Percentiles rank a stretch among this genome's conserved stretches.
Conservation (phyloP, 2,797 vertebrate species). For the Esox masquinongy region DNA sequence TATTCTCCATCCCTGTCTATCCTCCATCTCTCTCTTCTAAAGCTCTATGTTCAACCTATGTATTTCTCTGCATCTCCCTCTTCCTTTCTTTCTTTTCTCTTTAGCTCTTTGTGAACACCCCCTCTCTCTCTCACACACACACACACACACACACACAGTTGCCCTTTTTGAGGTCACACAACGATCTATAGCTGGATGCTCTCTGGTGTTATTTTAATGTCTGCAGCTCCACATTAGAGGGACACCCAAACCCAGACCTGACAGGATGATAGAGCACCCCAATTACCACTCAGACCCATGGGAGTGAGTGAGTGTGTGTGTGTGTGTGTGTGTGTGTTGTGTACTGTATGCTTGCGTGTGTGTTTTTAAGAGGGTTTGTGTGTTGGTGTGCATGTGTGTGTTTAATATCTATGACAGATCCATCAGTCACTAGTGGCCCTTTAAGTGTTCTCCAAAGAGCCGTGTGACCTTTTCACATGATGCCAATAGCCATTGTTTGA, state of each 20-base stretch:
- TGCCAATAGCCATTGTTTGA: constrained; percentile 12
- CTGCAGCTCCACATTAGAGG: constrained; percentile 69
- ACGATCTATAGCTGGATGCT: constrained; percentile 61
- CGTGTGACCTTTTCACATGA: constrained; percentile 1
- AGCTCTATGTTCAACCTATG: too few relatives aligned
- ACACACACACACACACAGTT: constrained; percentile 26
- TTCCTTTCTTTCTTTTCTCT: constrained; percentile 8
- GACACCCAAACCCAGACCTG: constrained; percentile 71
- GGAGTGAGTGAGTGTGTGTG: neutral
- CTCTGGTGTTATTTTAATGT: constrained; percentile 77
- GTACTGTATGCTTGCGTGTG: constrained; percentile 13
- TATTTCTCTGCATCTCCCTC: constrained; percentile 22
- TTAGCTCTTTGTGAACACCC: neutral
- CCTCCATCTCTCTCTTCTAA: too few relatives aligned
- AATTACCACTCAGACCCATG: constrained; percentile 59
- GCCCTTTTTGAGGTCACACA: constrained; percentile 59
- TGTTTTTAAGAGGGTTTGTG: constrained; percentile 14
- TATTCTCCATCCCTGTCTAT: constrained; percentile 6
- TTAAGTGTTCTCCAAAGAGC: constrained; percentile 11
- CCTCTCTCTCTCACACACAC: constrained; percentile 19
- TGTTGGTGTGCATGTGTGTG: neutral
- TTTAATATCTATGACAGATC: constrained; percentile 8
- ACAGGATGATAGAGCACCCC: constrained; percentile 74
- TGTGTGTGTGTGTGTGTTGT: constrained; percentile 14
- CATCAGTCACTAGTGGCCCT: constrained; percentile 9